Percentiles rank a stretch among this genome's conserved stretches.
phyloP scores from a whole-genome alignment of 2,113 vertebrate species.

The Stigmatopora nigra region DNA sequence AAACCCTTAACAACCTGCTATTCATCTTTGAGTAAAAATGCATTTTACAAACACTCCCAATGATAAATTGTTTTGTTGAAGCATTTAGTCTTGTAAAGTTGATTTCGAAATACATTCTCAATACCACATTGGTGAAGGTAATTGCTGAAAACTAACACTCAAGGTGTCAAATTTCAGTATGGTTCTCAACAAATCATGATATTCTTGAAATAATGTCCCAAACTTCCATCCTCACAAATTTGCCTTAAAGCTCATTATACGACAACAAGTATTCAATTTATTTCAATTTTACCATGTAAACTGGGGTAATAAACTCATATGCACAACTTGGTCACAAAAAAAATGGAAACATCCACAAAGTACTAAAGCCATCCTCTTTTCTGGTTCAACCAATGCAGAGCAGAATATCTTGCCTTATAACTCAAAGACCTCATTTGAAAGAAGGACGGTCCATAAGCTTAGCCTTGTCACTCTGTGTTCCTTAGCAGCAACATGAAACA shows the following conservation, averaged over 20 bases:
- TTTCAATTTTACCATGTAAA: not conserved
- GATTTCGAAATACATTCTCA: not conserved
- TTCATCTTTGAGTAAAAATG: not conserved
- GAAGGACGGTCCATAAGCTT: slow-evolving; percentile 10
- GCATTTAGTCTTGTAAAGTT: not conserved
- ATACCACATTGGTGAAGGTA: not conserved
- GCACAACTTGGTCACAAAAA: not conserved
- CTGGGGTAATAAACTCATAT: not conserved
- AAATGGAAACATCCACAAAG: not conserved
- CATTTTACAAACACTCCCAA: not conserved
- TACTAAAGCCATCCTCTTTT: not conserved
- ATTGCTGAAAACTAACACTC: not conserved
- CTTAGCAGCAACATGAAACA: slow-evolving; percentile 21
- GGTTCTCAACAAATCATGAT: not conserved
- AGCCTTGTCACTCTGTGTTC: slow-evolving; percentile 34
- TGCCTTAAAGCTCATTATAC: no score
- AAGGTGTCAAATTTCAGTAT: not conserved
- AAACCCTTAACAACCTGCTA: slow-evolving; percentile 19
- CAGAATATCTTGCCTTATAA: slow-evolving; percentile 11
- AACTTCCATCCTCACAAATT: no score
- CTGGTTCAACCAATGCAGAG: slow-evolving; percentile 15
- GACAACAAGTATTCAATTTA: no score
- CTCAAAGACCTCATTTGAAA: slow-evolving; percentile 26
- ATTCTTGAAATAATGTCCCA: no score
- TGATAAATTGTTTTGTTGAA: slow-evolving; percentile 12